Conservation (phyloP, 2,113 vertebrate genomes). For the Chloropsis hardwickii region DNA sequence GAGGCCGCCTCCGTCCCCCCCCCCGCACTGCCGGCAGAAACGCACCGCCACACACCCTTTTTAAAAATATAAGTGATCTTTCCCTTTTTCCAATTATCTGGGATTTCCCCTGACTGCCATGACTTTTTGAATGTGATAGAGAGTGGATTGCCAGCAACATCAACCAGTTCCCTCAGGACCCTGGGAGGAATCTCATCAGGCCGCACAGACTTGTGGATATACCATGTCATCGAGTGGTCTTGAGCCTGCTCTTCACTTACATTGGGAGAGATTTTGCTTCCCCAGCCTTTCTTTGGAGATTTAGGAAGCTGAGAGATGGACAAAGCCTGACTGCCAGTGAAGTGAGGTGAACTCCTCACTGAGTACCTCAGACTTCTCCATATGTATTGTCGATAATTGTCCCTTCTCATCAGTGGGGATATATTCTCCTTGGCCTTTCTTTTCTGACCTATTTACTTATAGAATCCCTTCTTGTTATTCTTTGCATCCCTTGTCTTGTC, state of each 20-base stretch:
- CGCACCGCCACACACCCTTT: too few species aligned
- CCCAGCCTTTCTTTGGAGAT: background rate
- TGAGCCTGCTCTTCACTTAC: background rate
- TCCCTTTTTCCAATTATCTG: background rate
- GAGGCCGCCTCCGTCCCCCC: too few species aligned
- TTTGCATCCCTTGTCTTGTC: background rate
- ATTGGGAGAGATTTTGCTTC: background rate
- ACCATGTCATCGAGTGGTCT: accelerated
- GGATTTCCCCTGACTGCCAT: background rate
- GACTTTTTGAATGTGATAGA: background rate
- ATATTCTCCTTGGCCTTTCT: background rate
- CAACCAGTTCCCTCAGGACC: too few species aligned
- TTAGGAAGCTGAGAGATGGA: background rate
- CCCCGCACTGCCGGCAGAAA: too few species aligned
- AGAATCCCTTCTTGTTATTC: background rate
- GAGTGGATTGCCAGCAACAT: background rate
- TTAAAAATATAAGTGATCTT: background rate
- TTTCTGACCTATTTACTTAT: background rate
- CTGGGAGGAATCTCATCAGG: background rate
- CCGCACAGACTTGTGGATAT: background rate
- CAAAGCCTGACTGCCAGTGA: background rate
- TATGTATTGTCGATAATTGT: background rate
- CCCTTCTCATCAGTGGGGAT: too few species aligned
- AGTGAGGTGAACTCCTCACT: background rate
- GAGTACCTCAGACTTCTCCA: background rate